A percentile compares a stretch with the other conserved stretches of the same genome.
These are phyloP conservation scores for Engystomops pustulosus DNA, from an alignment of 2,113 vertebrate species.

Conservation along the genomic window DNA sequence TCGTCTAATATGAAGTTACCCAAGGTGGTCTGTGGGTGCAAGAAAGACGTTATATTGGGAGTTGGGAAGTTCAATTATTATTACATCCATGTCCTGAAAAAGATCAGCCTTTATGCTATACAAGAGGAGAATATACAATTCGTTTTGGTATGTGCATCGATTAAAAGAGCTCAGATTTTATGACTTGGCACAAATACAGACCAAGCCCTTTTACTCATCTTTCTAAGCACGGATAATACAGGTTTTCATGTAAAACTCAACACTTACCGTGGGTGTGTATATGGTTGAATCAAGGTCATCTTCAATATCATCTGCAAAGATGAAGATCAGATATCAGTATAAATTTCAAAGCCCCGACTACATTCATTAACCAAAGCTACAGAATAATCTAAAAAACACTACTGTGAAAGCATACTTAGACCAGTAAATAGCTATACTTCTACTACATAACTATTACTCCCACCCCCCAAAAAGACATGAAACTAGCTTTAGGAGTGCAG, in stretches of 20 bases:
- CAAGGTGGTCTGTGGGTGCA: conserved; percentile 16
- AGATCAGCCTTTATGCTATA: too few species aligned
- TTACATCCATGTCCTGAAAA: too few species aligned
- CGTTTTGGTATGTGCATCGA: neutral
- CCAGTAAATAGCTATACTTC: too few species aligned
- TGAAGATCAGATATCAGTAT: conserved; percentile 7
- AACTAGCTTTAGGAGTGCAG: neutral
- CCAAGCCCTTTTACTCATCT: neutral
- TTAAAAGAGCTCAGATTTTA: neutral
- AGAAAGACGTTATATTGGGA: neutral
- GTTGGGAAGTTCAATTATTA: too few species aligned
- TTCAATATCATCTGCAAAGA: conserved; percentile 13
- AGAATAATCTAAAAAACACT: neutral
- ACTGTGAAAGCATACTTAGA: too few species aligned
- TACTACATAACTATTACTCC: too few species aligned
- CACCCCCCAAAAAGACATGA: too few species aligned
- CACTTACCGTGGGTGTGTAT: conserved; percentile 32
- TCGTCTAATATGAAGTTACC: conserved; percentile 36
- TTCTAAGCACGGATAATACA: neutral
- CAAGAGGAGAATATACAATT: neutral
- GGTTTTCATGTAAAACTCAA: neutral
- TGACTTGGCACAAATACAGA: neutral
- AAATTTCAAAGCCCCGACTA: neutral
- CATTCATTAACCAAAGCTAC: neutral
- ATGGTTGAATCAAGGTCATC: conserved; percentile 6